phyloP scores from a whole-genome alignment of 2,888 invertebrate species.

The Anthophora plumipes region DNA sequence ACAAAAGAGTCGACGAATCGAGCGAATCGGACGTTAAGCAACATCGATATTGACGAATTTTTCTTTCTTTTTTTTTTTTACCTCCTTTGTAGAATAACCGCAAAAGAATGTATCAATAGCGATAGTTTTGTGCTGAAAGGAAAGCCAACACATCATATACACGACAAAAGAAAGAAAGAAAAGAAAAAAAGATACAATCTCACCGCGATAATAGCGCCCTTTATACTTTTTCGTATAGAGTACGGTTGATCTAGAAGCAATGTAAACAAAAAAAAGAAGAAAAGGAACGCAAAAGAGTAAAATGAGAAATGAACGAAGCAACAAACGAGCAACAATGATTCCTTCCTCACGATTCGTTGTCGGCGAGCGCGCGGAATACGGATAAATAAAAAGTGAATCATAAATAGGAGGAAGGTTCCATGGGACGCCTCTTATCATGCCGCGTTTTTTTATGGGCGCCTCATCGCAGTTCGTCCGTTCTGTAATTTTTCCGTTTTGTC shows the following conservation, averaged over 20 bases:
- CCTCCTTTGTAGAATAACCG: slow-evolving; percentile 63
- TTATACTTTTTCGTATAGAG: slow-evolving; percentile 65
- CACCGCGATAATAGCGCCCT: slow-evolving; percentile 52
- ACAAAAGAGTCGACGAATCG: slow-evolving; percentile 30
- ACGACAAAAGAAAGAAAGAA: neutral
- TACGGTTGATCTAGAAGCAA: slow-evolving; percentile 33
- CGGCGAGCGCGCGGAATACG: slow-evolving; percentile 50
- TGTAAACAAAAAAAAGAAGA: slow-evolving; percentile 4
- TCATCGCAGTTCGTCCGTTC: slow-evolving; percentile 63
- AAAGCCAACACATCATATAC: slow-evolving; percentile 37
- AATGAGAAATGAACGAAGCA: neutral
- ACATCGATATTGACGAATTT: slow-evolving; percentile 60
- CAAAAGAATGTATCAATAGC: slow-evolving; percentile 59
- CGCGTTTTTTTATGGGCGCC: slow-evolving; percentile 50
- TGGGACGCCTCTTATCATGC: slow-evolving; percentile 31
- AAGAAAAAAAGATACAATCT: slow-evolving; percentile 35
- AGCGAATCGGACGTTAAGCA: slow-evolving; percentile 43
- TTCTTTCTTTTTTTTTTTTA: too few species aligned
- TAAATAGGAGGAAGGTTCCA: slow-evolving; percentile 20
- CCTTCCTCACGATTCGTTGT: slow-evolving; percentile 52
- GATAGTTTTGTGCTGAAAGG: slow-evolving; percentile 55
- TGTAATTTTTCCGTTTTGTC: slow-evolving; percentile 56
- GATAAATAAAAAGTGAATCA: neutral
- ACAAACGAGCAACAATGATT: slow-evolving; percentile 28
- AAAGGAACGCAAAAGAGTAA: neutral